Conservation (phyloP, 2,797 vertebrate species). For the Thamnophis elegans region DNA sequence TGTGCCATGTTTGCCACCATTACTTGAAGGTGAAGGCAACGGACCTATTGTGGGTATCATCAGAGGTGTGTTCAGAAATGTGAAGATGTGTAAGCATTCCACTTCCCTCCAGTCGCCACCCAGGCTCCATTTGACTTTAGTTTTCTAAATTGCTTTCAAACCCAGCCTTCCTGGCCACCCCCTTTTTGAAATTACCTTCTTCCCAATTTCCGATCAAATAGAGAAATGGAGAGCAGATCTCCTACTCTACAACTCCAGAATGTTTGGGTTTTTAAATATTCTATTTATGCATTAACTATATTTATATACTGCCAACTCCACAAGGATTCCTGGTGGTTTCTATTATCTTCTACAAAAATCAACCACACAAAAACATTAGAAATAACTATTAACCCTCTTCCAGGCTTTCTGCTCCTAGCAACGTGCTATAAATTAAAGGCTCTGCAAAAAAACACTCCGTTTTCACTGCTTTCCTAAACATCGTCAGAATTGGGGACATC, state of each 20-base stretch:
- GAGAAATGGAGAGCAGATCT: not conserved
- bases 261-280: not conserved
- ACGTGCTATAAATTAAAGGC: not conserved
- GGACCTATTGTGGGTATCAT: not conserved
- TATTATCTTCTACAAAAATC: not conserved
- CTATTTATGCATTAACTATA: not conserved
- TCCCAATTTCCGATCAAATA: not conserved
- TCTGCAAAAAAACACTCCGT: not conserved
- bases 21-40: not conserved
- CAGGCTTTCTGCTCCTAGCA: not conserved
- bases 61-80: not conserved
- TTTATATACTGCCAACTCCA: not conserved
- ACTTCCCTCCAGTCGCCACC: not conserved
- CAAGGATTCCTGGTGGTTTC: not conserved
- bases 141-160: not conserved
- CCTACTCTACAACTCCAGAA: not conserved
- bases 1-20: not conserved
- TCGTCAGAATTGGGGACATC: not conserved
- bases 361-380: not conserved
- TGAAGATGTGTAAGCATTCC: not conserved
- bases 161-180: not conserved
- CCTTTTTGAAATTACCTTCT: not conserved
- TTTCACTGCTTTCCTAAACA: not conserved
- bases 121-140: not conserved
- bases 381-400: not conserved